Evolutionary conservation across 2,888 invertebrate genomes (phyloP).

Genomic region (Patella pellucida): DNA sequence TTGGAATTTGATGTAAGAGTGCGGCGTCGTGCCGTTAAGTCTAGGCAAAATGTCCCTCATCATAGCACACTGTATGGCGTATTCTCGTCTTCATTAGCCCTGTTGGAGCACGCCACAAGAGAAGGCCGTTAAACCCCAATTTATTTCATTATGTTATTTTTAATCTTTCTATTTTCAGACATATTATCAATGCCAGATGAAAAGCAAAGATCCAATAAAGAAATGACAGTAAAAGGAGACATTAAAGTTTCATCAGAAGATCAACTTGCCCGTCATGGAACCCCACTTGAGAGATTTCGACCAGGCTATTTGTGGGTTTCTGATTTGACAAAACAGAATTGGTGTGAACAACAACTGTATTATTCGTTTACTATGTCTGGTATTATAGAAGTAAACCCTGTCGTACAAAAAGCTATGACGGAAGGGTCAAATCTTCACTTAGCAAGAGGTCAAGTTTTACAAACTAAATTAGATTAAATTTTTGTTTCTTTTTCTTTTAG

Average conservation of each 20-base stretch:
- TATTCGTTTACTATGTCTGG: conserved; percentile 57
- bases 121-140: no score
- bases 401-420: conserved; percentile 42
- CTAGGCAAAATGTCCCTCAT: no score
- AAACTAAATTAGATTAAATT: no score
- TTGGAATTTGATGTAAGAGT: no score
- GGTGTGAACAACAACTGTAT: conserved; percentile 66
- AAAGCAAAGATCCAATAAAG: neutral
- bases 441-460: conserved; percentile 51
- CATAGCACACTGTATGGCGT: no score
- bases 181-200: neutral
- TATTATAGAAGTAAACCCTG: conserved; percentile 31
- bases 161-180: neutral
- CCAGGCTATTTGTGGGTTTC: conserved; percentile 63
- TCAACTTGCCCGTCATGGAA: conserved; percentile 16
- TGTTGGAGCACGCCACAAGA: no score
- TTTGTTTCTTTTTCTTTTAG: no score
- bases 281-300: conserved; percentile 48
- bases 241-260: conserved; percentile 23
- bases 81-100: no score
- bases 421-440: conserved; percentile 60
- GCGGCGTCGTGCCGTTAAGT: no score
- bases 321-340: conserved; percentile 57
- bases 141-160: no score
- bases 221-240: neutral